These are phyloP conservation scores for Pterostichus madidus DNA, from an alignment of 2,888 invertebrate genomes.

Conservation along the genomic window DNA sequence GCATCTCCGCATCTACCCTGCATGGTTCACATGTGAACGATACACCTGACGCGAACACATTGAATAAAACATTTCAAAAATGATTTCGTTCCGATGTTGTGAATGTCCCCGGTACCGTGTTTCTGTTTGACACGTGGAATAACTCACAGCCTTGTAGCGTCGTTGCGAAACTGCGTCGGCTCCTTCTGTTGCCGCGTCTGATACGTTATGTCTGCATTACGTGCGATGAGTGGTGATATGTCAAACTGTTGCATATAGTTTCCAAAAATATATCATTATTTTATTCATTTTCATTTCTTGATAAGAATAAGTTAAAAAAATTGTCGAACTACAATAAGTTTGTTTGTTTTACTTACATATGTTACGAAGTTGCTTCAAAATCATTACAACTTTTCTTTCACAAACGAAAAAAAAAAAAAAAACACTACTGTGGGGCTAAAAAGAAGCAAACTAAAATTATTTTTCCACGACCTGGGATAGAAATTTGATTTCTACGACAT, in stretches of 20 bases:
- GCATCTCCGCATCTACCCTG: constrained; percentile 21
- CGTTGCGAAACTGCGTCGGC: neutral
- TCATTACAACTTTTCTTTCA: too few species aligned
- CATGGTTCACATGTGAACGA: constrained; percentile 59
- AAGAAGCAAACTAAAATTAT: too few species aligned
- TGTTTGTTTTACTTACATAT: too few species aligned
- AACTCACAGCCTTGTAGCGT: constrained; percentile 12
- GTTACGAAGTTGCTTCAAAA: too few species aligned
- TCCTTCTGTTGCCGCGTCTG: neutral
- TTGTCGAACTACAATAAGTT: too few species aligned
- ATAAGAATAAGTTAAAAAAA: too few species aligned
- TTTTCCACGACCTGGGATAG: too few species aligned
- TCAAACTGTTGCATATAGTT: neutral
- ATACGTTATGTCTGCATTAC: neutral
- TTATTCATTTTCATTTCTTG: neutral
- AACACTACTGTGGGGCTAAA: too few species aligned
- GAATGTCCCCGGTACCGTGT: constrained; percentile 41
- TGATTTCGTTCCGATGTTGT: constrained; percentile 61
- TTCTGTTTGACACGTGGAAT: constrained; percentile 57
- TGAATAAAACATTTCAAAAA: constrained; percentile 64
- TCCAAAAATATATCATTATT: neutral
- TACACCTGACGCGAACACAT: constrained; percentile 63
- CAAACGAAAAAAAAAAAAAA: too few species aligned
- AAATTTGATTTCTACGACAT: too few species aligned
- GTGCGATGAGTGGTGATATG: neutral